These are phyloP conservation scores for Drosophila lacertosa DNA, from an alignment of 1,140 invertebrate species.

Conservation along the genomic window DNA sequence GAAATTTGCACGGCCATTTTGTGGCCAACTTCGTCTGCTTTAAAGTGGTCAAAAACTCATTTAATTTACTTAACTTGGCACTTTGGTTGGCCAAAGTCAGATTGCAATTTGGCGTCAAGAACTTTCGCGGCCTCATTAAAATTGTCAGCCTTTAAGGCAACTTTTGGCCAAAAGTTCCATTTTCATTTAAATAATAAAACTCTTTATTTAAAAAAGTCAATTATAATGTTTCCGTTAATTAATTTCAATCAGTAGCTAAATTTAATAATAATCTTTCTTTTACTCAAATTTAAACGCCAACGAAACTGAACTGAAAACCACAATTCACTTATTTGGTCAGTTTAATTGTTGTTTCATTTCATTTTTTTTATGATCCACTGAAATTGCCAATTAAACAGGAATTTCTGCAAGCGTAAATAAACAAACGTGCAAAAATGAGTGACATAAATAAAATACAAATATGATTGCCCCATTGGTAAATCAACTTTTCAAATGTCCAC, in stretches of 20 bases:
- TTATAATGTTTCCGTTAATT: slow-evolving; percentile 33
- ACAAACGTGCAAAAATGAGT: slow-evolving; percentile 43
- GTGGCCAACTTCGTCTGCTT: slow-evolving; percentile 37
- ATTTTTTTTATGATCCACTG: slow-evolving; percentile 12
- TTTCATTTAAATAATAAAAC: slow-evolving; percentile 55
- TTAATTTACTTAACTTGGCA: slow-evolving; percentile 73
- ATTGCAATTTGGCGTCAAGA: slow-evolving; percentile 32
- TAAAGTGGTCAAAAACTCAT: slow-evolving; percentile 67
- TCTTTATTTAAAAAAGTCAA: slow-evolving; percentile 46
- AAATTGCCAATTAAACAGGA: slow-evolving; percentile 53
- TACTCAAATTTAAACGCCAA: neutral
- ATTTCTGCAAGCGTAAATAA: slow-evolving; percentile 61
- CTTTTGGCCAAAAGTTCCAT: slow-evolving; percentile 38
- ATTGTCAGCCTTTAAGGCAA: slow-evolving; percentile 50
- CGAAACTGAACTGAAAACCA: neutral
- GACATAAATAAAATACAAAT: slow-evolving; percentile 36
- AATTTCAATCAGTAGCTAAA: slow-evolving; percentile 28
- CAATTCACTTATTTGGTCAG: slow-evolving; percentile 13
- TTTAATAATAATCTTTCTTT: slow-evolving; percentile 25
- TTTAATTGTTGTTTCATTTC: neutral
- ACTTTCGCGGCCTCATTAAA: slow-evolving; percentile 50
- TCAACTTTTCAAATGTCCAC: slow-evolving; percentile 25
- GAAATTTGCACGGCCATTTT: slow-evolving; percentile 31
- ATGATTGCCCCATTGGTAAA: slow-evolving; percentile 26
- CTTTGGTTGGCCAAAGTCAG: slow-evolving; percentile 60